Conservation (phyloP, 2,888 invertebrate genomes). For the Drosophila merina region DNA sequence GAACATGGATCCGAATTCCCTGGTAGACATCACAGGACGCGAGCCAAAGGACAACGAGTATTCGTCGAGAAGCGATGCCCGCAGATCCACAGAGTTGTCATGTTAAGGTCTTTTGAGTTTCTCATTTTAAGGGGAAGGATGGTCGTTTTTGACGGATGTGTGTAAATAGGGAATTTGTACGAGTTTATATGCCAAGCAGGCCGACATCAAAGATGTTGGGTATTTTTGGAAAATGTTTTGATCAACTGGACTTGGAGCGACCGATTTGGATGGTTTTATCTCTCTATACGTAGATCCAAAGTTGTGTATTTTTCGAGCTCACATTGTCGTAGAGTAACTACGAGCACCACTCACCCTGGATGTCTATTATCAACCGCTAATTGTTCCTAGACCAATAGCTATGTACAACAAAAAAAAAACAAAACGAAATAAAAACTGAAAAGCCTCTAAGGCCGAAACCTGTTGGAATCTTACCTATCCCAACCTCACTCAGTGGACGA, state of each 20-base stretch:
- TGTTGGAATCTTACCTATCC: constrained; percentile 31
- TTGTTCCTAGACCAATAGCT: constrained; percentile 71
- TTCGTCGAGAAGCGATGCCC: constrained; percentile 91
- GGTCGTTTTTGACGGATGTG: constrained; percentile 68
- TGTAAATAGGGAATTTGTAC: constrained; percentile 70
- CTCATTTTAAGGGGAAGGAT: constrained; percentile 11
- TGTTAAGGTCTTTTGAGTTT: constrained; percentile 77
- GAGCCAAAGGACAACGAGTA: constrained; percentile 85
- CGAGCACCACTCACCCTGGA: constrained; percentile 16
- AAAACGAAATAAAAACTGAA: constrained; percentile 1
- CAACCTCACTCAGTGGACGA: constrained; percentile 43
- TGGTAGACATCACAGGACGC: constrained; percentile 90
- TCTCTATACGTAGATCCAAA: constrained; percentile 19
- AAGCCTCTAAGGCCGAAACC: constrained; percentile 44
- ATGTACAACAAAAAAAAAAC: constrained; percentile 2
- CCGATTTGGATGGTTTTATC: constrained; percentile 21
- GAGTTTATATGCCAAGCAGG: constrained; percentile 58
- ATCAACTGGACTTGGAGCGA: constrained; percentile 43
- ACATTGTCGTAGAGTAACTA: constrained; percentile 25
- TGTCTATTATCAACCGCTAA: constrained; percentile 46
- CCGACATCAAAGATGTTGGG: constrained; percentile 33
- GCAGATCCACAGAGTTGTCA: constrained; percentile 91
- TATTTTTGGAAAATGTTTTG: constrained; percentile 74
- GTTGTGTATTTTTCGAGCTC: constrained; percentile 44
- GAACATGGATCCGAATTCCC: constrained; percentile 94